Base-by-base conservation (phyloP, 2,888 invertebrate genomes). In the Laspeyria flexula region DNA sequence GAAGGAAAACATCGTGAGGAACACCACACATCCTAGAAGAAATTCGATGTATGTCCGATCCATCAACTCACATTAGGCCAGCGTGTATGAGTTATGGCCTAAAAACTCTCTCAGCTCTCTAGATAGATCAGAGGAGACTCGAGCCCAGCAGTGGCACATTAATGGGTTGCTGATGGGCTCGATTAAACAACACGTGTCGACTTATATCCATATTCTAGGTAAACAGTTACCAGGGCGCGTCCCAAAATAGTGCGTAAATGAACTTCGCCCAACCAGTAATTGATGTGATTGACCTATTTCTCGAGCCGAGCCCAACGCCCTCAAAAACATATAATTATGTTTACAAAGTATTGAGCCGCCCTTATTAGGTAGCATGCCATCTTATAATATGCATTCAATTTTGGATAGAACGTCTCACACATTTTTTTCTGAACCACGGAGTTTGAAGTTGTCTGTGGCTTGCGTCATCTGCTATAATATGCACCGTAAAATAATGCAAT, bases 211-310 rank as follows among this genome's bases (percentile, higher is more conserved):
- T 18, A 25, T 10, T 7, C 13, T 23, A 37, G 29, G 6, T 9
- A 15, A 10, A 29, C 12, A 15, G 37, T 29, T 13, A 41, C 23
- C 54, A 41, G 59, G 12, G 54, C 48, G 48, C 35, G 38, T 53
- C 65, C 52, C 33, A 59, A 60, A 65, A 68, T 71, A 71, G 54
- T 49, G 40, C 46, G 31, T 69, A 71, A 31, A 68, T 63, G 61
- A 73, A 57, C 48, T 60, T 57, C 52, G 56, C 49, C 54, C 57
- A 55, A 33, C 43, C 57, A 41, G 60, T 67, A 69, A 69, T 71
- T 74, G 69, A 71, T 71, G 77, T 71, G 76, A 75, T 74, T 75
- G 78, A 78, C 78, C 78, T 73, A 73, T 70, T 75, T 77, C 42
- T 63, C 30, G 45, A 39, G 45, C 44, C 54, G 38, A 41, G 44